Conservation (phyloP, 1,140 invertebrate species). For the Sycobia sp. region DNA sequence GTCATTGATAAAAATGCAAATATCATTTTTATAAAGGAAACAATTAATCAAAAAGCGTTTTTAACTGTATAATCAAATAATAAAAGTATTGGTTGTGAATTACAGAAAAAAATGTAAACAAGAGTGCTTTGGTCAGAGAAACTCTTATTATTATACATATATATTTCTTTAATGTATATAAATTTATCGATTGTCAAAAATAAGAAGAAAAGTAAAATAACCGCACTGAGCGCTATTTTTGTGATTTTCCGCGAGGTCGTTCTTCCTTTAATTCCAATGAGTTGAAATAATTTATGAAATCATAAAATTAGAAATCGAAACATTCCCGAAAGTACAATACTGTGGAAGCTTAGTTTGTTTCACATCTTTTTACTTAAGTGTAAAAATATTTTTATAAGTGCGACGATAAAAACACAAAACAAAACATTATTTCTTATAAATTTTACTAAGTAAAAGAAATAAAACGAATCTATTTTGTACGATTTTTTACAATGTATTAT, state of each 20-base stretch:
- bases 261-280: constrained; percentile 8
- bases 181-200: constrained; percentile 26
- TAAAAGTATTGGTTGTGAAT: no score
- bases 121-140: constrained; percentile 24
- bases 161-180: constrained; percentile 30
- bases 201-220: not conserved
- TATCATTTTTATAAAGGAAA: no score
- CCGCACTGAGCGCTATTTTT: constrained; percentile 3
- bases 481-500: no score
- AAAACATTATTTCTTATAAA: no score
- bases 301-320: constrained; percentile 1
- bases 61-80: no score
- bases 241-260: constrained; percentile 19
- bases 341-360: not conserved
- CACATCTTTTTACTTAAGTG: no score
- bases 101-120: not conserved
- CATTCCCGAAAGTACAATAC: constrained; percentile 22
- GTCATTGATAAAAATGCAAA: no score
- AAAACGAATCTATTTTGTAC: no score
- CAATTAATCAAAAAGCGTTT: no score
- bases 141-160: constrained; percentile 23
- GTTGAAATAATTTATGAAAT: not conserved
- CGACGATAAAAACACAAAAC: not conserved
- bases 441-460: no score
- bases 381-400: not conserved